These are phyloP conservation scores for Ictalurus punctatus DNA, from an alignment of 2,113 vertebrate genomes.

Conservation along the genomic window DNA sequence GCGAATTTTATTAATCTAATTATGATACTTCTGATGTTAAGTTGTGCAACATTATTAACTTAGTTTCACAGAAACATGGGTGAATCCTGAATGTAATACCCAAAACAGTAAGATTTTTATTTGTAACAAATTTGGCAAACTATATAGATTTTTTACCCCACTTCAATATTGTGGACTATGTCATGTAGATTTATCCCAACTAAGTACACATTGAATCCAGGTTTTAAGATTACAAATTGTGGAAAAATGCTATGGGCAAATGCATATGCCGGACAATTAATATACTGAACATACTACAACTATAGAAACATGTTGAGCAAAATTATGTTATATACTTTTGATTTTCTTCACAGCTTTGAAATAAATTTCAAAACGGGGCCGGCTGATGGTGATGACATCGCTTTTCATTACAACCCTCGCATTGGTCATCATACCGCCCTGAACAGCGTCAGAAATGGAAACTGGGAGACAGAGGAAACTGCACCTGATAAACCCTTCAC, in stretches of 20 bases:
- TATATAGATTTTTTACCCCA: too few species aligned
- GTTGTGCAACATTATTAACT: not conserved
- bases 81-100: not conserved
- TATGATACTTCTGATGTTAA: not conserved
- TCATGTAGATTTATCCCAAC: not conserved
- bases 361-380: not conserved
- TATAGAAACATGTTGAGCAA: not conserved
- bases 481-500: conserved; percentile 7
- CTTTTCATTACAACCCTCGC: conserved; percentile 37
- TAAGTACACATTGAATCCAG: not conserved
- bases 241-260: not conserved
- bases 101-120: not conserved
- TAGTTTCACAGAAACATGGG: not conserved
- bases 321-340: not conserved
- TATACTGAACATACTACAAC: not conserved
- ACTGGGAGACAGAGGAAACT: not conserved
- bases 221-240: not conserved
- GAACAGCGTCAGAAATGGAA: conserved; percentile 1
- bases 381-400: conserved; percentile 5
- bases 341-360: too few species aligned
- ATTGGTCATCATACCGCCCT: not conserved
- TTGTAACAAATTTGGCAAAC: not conserved
- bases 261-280: not conserved
- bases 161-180: too few species aligned
- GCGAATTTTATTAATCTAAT: not conserved